A percentile compares a stretch with the other conserved stretches of the same genome.
These are phyloP conservation scores for Syngnathus scovelli DNA, from an alignment of 2,113 vertebrate genomes.

Conservation along the genomic window DNA sequence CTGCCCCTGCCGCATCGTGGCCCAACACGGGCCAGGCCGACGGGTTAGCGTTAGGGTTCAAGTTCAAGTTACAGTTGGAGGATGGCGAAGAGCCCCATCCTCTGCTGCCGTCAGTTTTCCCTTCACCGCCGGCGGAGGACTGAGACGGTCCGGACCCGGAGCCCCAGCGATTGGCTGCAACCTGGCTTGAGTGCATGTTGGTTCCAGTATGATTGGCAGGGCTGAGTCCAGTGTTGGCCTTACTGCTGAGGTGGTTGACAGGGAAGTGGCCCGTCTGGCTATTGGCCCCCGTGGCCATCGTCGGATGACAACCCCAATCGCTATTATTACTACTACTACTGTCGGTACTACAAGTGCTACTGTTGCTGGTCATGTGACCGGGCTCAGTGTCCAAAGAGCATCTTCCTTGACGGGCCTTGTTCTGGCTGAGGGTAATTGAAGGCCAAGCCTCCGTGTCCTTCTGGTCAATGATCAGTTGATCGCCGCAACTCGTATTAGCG, in stretches of 20 bases:
- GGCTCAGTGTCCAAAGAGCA: slow-evolving; percentile 84
- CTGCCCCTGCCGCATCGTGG: slow-evolving; percentile 88
- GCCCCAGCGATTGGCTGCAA: slow-evolving; percentile 78
- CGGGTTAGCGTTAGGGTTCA: slow-evolving; percentile 97
- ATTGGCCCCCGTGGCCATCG: slow-evolving; percentile 89
- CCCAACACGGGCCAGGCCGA: slow-evolving; percentile 97
- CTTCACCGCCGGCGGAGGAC: slow-evolving; percentile 78
- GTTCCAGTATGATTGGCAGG: slow-evolving; percentile 75
- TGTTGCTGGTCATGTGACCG: slow-evolving; percentile 80
- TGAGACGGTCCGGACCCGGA: slow-evolving; percentile 75
- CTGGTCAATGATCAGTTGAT: slow-evolving; percentile 88
- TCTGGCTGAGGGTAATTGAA: slow-evolving; percentile 79
- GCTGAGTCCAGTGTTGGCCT: slow-evolving; percentile 74
- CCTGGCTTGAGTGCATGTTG: slow-evolving; percentile 68
- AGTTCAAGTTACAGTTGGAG: slow-evolving; percentile 91
- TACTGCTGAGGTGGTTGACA: slow-evolving; percentile 79
- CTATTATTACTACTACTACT: slow-evolving; percentile 66
- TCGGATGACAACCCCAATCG: slow-evolving; percentile 62
- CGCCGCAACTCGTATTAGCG: slow-evolving; percentile 79
- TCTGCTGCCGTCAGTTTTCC: slow-evolving; percentile 82
- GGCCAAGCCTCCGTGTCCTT: slow-evolving; percentile 91
- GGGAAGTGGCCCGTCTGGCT: slow-evolving; percentile 87
- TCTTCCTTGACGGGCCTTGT: slow-evolving; percentile 84
- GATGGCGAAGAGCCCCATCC: slow-evolving; percentile 81
- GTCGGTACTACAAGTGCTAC: slow-evolving; percentile 65